A percentile compares a stretch with the other conserved stretches of the same genome.
Evolutionary conservation across 2,888 invertebrate genomes (phyloP).

Genomic region (Standfussiana lucernea): DNA sequence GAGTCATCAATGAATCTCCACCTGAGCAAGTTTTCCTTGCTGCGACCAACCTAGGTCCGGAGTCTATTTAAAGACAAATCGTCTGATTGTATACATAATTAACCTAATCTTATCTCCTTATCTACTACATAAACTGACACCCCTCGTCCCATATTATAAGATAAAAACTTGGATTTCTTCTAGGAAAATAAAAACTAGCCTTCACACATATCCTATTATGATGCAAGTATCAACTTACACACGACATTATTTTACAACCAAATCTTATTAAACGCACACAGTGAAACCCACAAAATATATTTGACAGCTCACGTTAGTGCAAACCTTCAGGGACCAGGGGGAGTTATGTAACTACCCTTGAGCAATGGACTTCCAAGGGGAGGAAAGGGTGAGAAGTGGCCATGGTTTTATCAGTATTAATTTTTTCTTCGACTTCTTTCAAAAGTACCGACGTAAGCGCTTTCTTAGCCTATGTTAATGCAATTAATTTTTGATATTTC

Average conservation of each 20-base stretch:
- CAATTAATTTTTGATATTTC: too few relatives aligned
- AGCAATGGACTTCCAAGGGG: constrained; percentile 36
- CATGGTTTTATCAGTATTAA: background rate
- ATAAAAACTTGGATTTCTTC: background rate
- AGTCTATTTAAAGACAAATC: too few relatives aligned
- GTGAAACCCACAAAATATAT: constrained; percentile 20
- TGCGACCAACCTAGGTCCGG: too few relatives aligned
- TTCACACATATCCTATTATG: too few relatives aligned
- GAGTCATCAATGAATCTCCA: too few relatives aligned
- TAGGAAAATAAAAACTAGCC: too few relatives aligned
- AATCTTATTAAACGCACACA: constrained; percentile 4
- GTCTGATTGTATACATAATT: too few relatives aligned
- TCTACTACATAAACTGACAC: background rate
- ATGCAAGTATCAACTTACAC: background rate
- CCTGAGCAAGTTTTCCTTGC: too few relatives aligned
- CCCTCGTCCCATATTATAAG: background rate
- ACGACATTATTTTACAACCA: background rate
- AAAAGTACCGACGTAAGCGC: too few relatives aligned
- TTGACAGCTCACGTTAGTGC: constrained; percentile 31
- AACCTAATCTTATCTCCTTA: too few relatives aligned
- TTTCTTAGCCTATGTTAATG: too few relatives aligned
- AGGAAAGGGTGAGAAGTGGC: constrained; percentile 42
- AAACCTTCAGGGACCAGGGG: constrained; percentile 8
- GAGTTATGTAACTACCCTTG: constrained; percentile 52
- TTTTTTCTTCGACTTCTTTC: too few relatives aligned